Percentiles rank a stretch among this genome's conserved stretches.
Evolutionary conservation across 1,140 invertebrate species (phyloP).

Genomic region (Triops longicaudatus): DNA sequence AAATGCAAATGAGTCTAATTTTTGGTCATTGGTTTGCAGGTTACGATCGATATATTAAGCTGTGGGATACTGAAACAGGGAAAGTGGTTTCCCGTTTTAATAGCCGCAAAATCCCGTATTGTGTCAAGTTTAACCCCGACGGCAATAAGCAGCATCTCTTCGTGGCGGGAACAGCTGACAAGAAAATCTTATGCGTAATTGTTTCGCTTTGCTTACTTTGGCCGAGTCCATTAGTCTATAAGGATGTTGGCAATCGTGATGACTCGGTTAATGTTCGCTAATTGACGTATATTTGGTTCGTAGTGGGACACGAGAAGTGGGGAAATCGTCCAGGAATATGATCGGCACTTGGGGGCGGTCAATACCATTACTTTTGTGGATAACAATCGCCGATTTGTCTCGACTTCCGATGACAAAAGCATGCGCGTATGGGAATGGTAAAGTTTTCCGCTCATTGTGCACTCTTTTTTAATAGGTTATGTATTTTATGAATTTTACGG

Average conservation of each 20-base stretch:
- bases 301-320: constrained; percentile 93
- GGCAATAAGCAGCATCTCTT: constrained; percentile 95
- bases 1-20: too few relatives aligned
- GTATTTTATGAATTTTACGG: too few relatives aligned
- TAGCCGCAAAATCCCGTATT: constrained; percentile 91
- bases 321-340: constrained; percentile 97
- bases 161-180: constrained; percentile 96
- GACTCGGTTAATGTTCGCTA: background rate
- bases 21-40: constrained; percentile 38
- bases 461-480: too few relatives aligned
- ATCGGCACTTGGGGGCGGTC: constrained; percentile 95
- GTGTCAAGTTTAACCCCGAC: constrained; percentile 96
- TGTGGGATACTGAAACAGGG: constrained; percentile 99
- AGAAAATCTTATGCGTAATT: constrained; percentile 97
- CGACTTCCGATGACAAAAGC: constrained; percentile 98
- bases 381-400: constrained; percentile 93
- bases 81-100: constrained; percentile 85
- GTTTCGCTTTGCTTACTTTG: too few relatives aligned
- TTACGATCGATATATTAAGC: constrained; percentile 87
- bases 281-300: constrained; percentile 27
- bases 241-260: too few relatives aligned
- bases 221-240: too few relatives aligned
- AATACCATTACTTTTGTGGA: constrained; percentile 99
- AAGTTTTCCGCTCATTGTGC: background rate
- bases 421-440: constrained; percentile 98